A percentile compares a stretch with the other conserved stretches of the same genome.
phyloP scores from a whole-genome alignment of 2,113 vertebrate species.

The Menura novaehollandiae region DNA sequence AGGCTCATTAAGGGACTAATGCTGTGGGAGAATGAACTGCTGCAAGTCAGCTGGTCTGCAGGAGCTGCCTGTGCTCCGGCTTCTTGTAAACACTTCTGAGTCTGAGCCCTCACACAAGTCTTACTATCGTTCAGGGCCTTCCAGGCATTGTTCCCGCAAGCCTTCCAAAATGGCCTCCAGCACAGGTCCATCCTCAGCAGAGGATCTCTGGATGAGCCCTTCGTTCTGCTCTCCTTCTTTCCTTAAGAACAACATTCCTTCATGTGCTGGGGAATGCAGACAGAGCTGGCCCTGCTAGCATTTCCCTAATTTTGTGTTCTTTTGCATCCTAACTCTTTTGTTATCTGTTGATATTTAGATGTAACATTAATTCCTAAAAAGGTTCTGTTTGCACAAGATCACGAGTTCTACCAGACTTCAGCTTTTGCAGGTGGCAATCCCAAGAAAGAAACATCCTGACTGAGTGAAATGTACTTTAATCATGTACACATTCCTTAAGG shows the following conservation, averaged over 20 bases:
- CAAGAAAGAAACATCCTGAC: not conserved
- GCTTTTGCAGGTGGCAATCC: not conserved
- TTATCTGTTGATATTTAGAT: not conserved
- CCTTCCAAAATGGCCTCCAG: accelerated
- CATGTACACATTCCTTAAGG: not conserved
- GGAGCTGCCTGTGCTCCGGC: not conserved
- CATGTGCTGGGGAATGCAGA: accelerated
- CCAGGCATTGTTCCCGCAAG: not conserved
- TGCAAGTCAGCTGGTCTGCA: not conserved
- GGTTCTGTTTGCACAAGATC: not conserved
- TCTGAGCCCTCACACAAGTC: not conserved
- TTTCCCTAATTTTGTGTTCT: not conserved
- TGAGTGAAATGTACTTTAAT: not conserved
- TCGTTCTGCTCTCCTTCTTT: accelerated
- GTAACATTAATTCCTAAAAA: not conserved
- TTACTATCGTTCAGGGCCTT: not conserved
- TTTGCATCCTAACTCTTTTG: not conserved
- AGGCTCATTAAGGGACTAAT: not conserved
- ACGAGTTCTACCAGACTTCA: not conserved
- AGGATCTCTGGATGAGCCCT: not conserved
- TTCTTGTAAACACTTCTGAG: not conserved
- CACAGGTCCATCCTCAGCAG: not conserved
- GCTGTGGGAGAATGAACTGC: not conserved
- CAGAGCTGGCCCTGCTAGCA: not conserved
- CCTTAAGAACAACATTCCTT: not conserved